phyloP scores from a whole-genome alignment of 2,888 invertebrate species.

The Sesamia inferens region DNA sequence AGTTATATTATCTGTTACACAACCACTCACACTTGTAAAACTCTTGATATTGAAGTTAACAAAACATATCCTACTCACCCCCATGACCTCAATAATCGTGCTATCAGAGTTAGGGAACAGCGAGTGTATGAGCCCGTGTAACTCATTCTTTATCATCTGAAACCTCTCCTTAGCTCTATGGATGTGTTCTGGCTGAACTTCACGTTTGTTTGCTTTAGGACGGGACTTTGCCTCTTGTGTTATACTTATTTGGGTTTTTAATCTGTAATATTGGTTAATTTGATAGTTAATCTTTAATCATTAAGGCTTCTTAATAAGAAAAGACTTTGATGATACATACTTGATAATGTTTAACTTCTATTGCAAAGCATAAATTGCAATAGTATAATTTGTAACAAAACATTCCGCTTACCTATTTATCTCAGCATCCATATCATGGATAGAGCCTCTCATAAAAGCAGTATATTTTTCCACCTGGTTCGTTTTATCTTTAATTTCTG shows the following conservation, averaged over 20 bases:
- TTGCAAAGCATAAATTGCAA: too few relatives aligned
- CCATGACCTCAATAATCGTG: constrained; percentile 73
- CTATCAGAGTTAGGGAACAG: constrained; percentile 75
- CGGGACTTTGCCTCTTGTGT: constrained; percentile 76
- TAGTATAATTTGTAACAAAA: neutral
- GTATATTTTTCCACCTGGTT: constrained; percentile 77
- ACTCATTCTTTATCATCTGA: constrained; percentile 75
- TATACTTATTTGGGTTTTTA: constrained; percentile 73
- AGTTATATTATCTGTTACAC: too few relatives aligned
- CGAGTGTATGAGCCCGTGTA: constrained; percentile 77
- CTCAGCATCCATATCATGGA: constrained; percentile 79
- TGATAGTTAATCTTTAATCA: neutral
- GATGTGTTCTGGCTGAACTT: constrained; percentile 73
- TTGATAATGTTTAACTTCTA: neutral
- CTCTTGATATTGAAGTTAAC: neutral
- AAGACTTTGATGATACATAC: neutral
- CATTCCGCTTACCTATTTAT: constrained; percentile 76
- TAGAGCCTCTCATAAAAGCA: constrained; percentile 78
- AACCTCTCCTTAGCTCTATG: constrained; percentile 79
- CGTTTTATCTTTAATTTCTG: constrained; percentile 78
- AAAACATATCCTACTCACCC: constrained; percentile 71
- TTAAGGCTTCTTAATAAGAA: too few relatives aligned
- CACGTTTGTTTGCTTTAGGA: constrained; percentile 67
- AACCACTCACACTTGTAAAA: neutral
- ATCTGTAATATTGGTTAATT: constrained; percentile 65